Evolutionary conservation across 2,888 invertebrate genomes (phyloP), one percentile per base, ranked within the genome.

Genomic region (Xylophagus ater): DNA sequence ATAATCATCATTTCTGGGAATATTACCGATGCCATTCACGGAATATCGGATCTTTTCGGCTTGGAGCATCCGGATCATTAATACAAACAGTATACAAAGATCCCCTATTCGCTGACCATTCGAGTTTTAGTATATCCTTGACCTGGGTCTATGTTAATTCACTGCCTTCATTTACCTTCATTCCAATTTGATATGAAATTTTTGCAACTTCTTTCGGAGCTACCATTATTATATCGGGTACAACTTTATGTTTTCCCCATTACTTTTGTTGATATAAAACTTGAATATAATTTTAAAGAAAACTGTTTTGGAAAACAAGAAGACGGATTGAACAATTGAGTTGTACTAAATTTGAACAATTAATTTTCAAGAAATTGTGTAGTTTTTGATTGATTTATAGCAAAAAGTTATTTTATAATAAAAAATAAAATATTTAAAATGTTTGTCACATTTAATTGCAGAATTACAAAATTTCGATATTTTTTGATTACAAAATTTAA

Each of bases 1-100:
- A 62, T 89, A 94, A 15, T 76, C 79, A 44, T 83, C 70, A 46
- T 53, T 60, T 10, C 84, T 89, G 24, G 82, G 84, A 49, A 94
- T 81, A 58, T 92, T 92, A 19, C 77, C 84, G 1, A 56, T 86
- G 85, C 85, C 85, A 90, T 62, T 93, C 92, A 31, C 90, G 76
- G 62, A 72, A 82, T 48, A 69, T 81, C 0, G 90, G 89, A 10
- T 82, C 76, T 34, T 64, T 55, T 17, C 78, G 66, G 42, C 71
- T 73, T 7, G 78, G 78, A 1, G 81, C 81, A 65, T 84, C 83
- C 1, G 63, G 63, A 80, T 88, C 88, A 35, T 84, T 86, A 83
- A 87, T 81, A 52, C 80, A 78, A 3, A 90, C 63, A 0, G 86
- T 82, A 59, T 90, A 90, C 38, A 74, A 72, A 20, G 68, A 53